These are phyloP conservation scores for Hypocryptadius cinnamomeus DNA, from an alignment of 2,113 vertebrate species.

Conservation along the genomic window DNA sequence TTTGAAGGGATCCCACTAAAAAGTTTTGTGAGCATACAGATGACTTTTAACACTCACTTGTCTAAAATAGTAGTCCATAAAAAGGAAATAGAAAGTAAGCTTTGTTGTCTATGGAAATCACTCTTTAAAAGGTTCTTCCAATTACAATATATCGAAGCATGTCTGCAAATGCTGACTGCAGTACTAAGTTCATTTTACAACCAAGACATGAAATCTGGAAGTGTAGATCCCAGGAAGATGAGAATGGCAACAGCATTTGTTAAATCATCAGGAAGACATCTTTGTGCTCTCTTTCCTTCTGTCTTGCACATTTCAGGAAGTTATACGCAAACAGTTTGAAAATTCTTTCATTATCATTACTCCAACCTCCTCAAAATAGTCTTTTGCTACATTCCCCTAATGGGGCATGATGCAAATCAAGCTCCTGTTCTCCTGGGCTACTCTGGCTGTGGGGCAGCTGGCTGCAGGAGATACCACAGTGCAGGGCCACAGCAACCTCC, in stretches of 20 bases:
- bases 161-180: background rate
- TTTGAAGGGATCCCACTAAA: background rate
- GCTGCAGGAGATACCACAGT: rapidly evolving
- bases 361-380: background rate
- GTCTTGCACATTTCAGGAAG: background rate
- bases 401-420: rapidly evolving
- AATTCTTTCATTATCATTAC: background rate
- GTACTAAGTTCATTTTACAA: background rate
- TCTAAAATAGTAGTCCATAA: background rate
- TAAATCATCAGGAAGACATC: background rate
- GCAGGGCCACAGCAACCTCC: background rate
- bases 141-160: background rate
- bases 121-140: background rate
- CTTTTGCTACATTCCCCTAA: background rate
- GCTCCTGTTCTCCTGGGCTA: rapidly evolving
- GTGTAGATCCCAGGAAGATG: background rate
- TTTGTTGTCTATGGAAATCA: background rate
- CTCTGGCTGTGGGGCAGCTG: background rate
- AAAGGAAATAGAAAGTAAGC: background rate
- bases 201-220: background rate
- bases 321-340: background rate
- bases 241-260: background rate
- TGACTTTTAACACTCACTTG: background rate
- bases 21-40: background rate
- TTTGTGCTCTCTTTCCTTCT: background rate